phyloP scores from a whole-genome alignment of 2,113 vertebrate species.

The Cololabis saira region DNA sequence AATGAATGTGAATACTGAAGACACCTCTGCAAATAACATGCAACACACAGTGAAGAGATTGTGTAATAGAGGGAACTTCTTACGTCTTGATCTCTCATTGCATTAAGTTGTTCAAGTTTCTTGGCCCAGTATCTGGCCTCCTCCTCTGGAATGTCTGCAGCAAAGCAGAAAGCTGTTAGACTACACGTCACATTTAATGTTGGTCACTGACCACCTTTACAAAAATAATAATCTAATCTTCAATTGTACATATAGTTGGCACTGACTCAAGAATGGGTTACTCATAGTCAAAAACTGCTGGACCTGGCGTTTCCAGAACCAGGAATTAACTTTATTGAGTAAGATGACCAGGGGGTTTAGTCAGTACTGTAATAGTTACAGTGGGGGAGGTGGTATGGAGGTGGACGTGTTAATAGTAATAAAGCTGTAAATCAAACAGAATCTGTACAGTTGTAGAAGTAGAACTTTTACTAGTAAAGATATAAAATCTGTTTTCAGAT shows the following conservation, averaged over 20 bases:
- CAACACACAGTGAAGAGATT: neutral
- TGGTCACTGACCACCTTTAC: too few species aligned
- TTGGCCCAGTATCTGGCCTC: conserved; percentile 99
- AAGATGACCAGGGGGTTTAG: too few species aligned
- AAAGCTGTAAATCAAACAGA: neutral
- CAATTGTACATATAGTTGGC: too few species aligned
- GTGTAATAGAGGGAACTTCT: conserved; percentile 52
- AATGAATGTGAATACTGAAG: too few species aligned
- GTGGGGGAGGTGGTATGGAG: too few species aligned
- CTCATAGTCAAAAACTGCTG: too few species aligned
- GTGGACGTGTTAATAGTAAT: neutral
- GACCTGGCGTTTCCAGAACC: neutral
- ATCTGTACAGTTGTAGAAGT: neutral
- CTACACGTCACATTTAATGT: neutral
- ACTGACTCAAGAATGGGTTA: too few species aligned
- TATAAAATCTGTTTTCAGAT: too few species aligned
- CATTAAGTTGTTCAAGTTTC: conserved; percentile 97
- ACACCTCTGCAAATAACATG: neutral
- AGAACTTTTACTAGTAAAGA: too few species aligned
- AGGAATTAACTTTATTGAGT: conserved; percentile 1
- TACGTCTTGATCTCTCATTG: conserved; percentile 97
- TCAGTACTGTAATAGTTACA: too few species aligned
- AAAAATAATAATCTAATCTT: too few species aligned
- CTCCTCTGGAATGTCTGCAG: conserved; percentile 95
- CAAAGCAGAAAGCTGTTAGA: conserved; percentile 22